Evolutionary conservation across 2,113 vertebrate species (phyloP), one percentile per base, ranked within the genome.

Genomic region (Sander vitreus): DNA sequence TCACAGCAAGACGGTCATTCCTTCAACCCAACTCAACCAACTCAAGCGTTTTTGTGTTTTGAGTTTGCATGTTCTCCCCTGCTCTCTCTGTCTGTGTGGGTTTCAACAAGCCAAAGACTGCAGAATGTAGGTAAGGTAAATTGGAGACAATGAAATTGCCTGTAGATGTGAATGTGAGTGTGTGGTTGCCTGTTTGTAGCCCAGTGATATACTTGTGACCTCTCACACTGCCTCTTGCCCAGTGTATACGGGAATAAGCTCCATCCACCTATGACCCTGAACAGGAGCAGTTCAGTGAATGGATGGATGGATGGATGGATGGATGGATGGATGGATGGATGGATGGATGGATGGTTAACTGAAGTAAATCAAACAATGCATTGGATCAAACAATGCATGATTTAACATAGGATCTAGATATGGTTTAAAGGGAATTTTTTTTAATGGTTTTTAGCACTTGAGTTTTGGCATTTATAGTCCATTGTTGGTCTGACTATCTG

Each of bases 341-440:
- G 30, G 30, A 30, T 30, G 30, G 30, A 30, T 30, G 27, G 48
- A 36, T 81, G 12, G 45, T 51, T 58, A 73, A 63, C 25, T 73
- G 30, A 69, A 75, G 74, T 73, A 6, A 73, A 47, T 43, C 21
- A 71, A 74, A 80, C 50, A 71, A 78, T 68, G 18, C 60, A 76
- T 60, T 1, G 2, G 39, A 47, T 43, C 21, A 71, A 75, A 80
- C 45, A 64, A 78, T 69, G 15, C 57, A 76, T 64, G 30, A 53
- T 81, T 62, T 51, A 76, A 59, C 10, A 21, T 51, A 45, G 8
- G 19, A 59, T 67, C 7, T 13, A 66, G 13, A 60, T 21, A 50
- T 21, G 5, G 15, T 1, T 68, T 57, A 53, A 76, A n/a, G 27
- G n/a, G 11, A n/a, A 3, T 23, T 60, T 85, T 68, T 39, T 18